Percentiles rank a stretch among this genome's conserved stretches.
phyloP scores from a whole-genome alignment of 2,797 vertebrate species.

The Dicrostonyx torquatus region DNA sequence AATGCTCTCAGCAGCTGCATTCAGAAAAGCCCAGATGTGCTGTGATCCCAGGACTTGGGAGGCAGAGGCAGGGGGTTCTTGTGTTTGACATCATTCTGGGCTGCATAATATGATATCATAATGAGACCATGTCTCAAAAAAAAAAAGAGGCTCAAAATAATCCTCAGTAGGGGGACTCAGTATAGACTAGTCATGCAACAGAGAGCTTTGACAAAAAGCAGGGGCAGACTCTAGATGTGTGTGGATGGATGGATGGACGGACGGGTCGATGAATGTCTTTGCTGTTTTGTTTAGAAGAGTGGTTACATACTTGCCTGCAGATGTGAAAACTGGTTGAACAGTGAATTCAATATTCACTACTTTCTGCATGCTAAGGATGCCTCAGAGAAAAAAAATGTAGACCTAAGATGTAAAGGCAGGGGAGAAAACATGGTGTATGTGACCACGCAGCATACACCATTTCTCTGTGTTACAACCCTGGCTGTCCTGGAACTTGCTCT shows the following conservation, averaged over 20 bases:
- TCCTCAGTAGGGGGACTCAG: not conserved
- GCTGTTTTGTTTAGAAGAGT: not conserved
- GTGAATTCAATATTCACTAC: fast-evolving
- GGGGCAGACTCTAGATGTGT: fast-evolving
- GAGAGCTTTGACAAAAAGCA: not conserved
- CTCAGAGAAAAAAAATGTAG: not conserved
- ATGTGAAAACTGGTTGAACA: not conserved
- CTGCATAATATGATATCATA: not conserved
- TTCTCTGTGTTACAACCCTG: too few relatives aligned
- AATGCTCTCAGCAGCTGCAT: not conserved
- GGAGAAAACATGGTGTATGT: fast-evolving
- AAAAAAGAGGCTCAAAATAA: not conserved
- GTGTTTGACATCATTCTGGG: not conserved
- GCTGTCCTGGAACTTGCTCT: too few relatives aligned
- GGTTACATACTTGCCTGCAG: not conserved
- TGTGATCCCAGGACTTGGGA: not conserved
- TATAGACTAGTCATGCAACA: fast-evolving
- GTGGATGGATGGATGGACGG: not conserved
- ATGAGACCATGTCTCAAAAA: not conserved
- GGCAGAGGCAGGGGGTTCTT: not conserved
- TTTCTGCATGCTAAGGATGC: not conserved
- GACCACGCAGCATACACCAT: too few relatives aligned
- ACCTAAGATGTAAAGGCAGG: not conserved
- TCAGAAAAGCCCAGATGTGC: not conserved
- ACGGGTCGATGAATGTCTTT: not conserved